A percentile compares a stretch with the other conserved stretches of the same genome.
Conservation (phyloP, 2,888 invertebrate species). For the Trissoscelio sp. region DNA sequence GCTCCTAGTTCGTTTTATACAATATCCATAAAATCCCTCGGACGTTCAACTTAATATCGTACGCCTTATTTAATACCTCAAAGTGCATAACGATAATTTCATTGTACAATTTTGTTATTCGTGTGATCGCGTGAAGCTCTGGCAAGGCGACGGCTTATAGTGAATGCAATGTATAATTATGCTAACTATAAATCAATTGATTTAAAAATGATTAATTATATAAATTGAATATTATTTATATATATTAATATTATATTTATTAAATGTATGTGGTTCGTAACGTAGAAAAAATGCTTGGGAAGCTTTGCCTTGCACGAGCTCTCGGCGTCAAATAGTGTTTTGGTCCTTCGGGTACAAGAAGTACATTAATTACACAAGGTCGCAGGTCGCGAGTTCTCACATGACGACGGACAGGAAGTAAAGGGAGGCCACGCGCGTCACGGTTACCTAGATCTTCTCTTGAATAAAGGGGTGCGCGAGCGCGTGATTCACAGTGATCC, state of each 20-base stretch:
- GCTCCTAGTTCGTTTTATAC: slow-evolving; percentile 61
- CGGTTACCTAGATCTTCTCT: slow-evolving; percentile 90
- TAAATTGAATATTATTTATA: background rate
- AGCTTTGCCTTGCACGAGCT: slow-evolving; percentile 36
- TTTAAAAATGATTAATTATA: background rate
- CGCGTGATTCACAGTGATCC: slow-evolving; percentile 97
- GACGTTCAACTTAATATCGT: slow-evolving; percentile 56
- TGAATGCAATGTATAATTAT: slow-evolving; percentile 15
- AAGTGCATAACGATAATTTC: slow-evolving; percentile 61
- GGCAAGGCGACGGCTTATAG: slow-evolving; percentile 1
- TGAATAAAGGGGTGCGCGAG: slow-evolving; percentile 97
- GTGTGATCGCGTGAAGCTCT: slow-evolving; percentile 20
- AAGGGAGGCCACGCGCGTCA: slow-evolving; percentile 58
- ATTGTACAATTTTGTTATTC: slow-evolving; percentile 63
- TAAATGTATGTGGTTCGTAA: background rate
- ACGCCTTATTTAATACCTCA: slow-evolving; percentile 57
- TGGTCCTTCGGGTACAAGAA: slow-evolving; percentile 51
- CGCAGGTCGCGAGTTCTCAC: slow-evolving; percentile 39
- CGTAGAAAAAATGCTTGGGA: background rate
- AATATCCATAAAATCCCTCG: slow-evolving; percentile 56
- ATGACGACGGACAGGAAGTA: slow-evolving; percentile 47
- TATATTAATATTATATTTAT: background rate
- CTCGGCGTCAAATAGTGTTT: slow-evolving; percentile 19
- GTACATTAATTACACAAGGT: slow-evolving; percentile 50
- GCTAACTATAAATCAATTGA: background rate